These are phyloP conservation scores for Hypocryptadius cinnamomeus DNA, from an alignment of 2,113 vertebrate species.

Conservation along the genomic window DNA sequence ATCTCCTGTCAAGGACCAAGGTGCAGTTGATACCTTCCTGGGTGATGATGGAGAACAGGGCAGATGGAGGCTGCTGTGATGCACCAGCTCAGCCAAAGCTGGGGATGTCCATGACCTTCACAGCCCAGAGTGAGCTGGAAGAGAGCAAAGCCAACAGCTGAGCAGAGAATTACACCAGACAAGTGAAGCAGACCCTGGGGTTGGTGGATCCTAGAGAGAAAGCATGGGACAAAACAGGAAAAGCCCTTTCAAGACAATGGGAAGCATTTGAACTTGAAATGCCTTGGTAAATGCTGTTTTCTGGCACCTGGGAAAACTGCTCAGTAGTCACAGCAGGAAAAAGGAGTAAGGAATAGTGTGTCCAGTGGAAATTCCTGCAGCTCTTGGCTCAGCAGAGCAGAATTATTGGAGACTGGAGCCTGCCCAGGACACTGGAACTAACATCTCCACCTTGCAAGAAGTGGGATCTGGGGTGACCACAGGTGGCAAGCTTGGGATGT, in stretches of 20 bases:
- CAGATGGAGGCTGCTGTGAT: not conserved
- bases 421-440: not conserved
- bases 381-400: not conserved
- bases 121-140: not conserved
- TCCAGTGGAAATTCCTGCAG: not conserved
- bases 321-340: not conserved
- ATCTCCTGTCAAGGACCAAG: not conserved
- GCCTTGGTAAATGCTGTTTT: not conserved
- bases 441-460: not conserved
- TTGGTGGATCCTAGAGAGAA: not conserved
- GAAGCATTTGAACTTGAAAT: not conserved
- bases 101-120: not conserved
- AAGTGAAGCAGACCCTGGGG: not conserved
- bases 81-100: not conserved
- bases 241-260: not conserved
- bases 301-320: not conserved
- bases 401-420: not conserved
- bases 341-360: not conserved
- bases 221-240: not conserved
- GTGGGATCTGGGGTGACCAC: not conserved
- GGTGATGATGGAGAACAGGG: not conserved
- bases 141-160: not conserved
- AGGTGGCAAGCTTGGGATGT: not conserved
- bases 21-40: not conserved
- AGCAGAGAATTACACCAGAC: not conserved